Conservation (phyloP, 2,888 invertebrate species). For the Dioctria rufipes region DNA sequence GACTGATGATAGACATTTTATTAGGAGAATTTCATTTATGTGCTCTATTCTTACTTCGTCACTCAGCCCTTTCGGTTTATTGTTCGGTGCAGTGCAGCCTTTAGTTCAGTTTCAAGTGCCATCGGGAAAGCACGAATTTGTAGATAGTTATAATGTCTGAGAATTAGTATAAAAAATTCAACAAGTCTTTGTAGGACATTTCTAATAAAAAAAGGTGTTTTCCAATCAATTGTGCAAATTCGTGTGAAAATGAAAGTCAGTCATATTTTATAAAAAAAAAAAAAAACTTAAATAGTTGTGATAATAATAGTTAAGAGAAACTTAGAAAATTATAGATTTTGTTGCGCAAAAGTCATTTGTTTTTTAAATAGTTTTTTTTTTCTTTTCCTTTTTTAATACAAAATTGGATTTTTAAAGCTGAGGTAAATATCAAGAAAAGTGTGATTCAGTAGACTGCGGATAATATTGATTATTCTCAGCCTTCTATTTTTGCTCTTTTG, state of each 20-base stretch:
- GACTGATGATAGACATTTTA: neutral
- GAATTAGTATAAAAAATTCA: slow-evolving; percentile 52
- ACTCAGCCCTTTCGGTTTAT: slow-evolving; percentile 31
- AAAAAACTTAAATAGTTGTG: slow-evolving; percentile 44
- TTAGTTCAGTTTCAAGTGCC: slow-evolving; percentile 62
- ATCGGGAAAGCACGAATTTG: slow-evolving; percentile 61
- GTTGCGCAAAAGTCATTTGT: slow-evolving; percentile 40
- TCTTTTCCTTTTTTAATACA: neutral
- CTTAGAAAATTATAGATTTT: slow-evolving; percentile 31
- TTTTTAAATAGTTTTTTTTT: slow-evolving; percentile 34
- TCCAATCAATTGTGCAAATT: slow-evolving; percentile 26
- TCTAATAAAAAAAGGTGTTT: slow-evolving; percentile 32
- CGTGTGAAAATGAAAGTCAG: slow-evolving; percentile 41
- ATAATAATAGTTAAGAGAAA: slow-evolving; percentile 53
- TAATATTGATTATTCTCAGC: slow-evolving; percentile 39
- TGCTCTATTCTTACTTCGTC: slow-evolving; percentile 15
- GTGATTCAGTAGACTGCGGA: slow-evolving; percentile 15
- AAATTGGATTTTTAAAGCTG: slow-evolving; percentile 35
- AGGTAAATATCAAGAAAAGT: slow-evolving; percentile 34
- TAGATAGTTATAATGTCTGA: slow-evolving; percentile 61
- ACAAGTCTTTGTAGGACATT: slow-evolving; percentile 47
- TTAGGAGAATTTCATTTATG: neutral
- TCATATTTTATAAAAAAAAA: slow-evolving; percentile 31
- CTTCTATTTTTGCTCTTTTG: neutral
- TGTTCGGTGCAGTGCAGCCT: slow-evolving; percentile 57